A percentile compares a stretch with the other conserved stretches of the same genome.
These are phyloP conservation scores for Cephus spinipes DNA, from an alignment of 2,888 invertebrate genomes.

Conservation along the genomic window DNA sequence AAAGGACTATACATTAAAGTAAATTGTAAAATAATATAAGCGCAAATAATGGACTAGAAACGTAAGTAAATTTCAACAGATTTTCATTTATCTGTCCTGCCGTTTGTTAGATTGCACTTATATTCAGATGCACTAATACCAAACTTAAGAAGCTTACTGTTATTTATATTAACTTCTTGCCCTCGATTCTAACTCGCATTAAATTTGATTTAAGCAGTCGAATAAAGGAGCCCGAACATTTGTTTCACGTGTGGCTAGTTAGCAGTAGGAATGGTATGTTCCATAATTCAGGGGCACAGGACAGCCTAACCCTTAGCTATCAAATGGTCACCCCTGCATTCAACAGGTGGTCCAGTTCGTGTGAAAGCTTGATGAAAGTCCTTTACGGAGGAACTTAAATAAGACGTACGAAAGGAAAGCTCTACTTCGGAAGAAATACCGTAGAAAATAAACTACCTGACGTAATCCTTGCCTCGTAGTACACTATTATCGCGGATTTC, in stretches of 20 bases:
- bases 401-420: background rate
- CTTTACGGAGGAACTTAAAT: background rate
- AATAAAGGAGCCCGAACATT: background rate
- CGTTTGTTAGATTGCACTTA: background rate
- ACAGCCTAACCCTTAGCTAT: constrained; percentile 42
- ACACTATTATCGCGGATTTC: background rate
- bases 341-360: constrained; percentile 51
- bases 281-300: constrained; percentile 45
- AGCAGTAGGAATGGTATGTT: constrained; percentile 39
- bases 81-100: background rate
- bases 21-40: background rate
- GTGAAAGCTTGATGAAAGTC: constrained; percentile 53
- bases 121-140: background rate
- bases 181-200: background rate
- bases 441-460: background rate
- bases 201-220: background rate
- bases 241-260: constrained; percentile 11
- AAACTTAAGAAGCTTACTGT: background rate
- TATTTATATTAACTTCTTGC: background rate
- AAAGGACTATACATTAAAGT: background rate
- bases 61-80: background rate
- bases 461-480: background rate
- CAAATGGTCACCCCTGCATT: constrained; percentile 46
- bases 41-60: background rate
- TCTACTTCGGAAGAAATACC: background rate